Percentiles rank a stretch among this genome's conserved stretches.
Evolutionary conservation across 2,888 invertebrate species (phyloP).

Genomic region (Sialis lutaria): DNA sequence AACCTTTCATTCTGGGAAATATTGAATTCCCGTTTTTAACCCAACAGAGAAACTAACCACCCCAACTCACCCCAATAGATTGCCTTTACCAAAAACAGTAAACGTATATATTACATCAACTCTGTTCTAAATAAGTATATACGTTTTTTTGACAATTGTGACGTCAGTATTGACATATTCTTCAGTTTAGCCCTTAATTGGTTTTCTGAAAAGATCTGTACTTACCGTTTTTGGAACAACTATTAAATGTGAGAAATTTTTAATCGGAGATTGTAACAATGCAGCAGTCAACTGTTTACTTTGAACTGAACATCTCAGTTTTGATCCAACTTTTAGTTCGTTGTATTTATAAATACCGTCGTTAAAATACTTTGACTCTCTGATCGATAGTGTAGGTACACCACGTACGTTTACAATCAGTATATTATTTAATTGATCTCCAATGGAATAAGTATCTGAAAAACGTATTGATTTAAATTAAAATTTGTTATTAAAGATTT

Average conservation of each 20-base stretch:
- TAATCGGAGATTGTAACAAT: slow-evolving; percentile 15
- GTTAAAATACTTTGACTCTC: slow-evolving; percentile 14
- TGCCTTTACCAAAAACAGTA: too few relatives aligned
- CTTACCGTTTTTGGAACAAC: slow-evolving; percentile 15
- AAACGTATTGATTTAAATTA: slow-evolving; percentile 7
- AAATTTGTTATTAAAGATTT: not conserved
- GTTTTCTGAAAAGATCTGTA: not conserved
- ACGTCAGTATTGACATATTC: too few relatives aligned
- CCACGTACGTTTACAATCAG: slow-evolving; percentile 15
- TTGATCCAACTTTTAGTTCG: slow-evolving; percentile 12
- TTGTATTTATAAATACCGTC: slow-evolving; percentile 12
- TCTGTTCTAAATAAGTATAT: too few relatives aligned
- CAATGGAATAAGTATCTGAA: slow-evolving; percentile 15
- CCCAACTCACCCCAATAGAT: too few relatives aligned
- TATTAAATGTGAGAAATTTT: slow-evolving; percentile 13
- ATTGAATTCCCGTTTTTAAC: too few relatives aligned
- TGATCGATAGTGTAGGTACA: slow-evolving; percentile 15
- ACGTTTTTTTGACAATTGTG: too few relatives aligned
- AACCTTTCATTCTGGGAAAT: too few relatives aligned
- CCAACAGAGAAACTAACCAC: too few relatives aligned
- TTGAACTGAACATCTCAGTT: slow-evolving; percentile 18
- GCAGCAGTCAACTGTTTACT: slow-evolving; percentile 13
- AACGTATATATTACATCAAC: too few relatives aligned
- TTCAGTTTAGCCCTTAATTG: too few relatives aligned
- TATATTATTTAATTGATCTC: slow-evolving; percentile 16